Evolutionary conservation across 2,888 invertebrate genomes (phyloP).

Genomic region (Eupsilia transversa): DNA sequence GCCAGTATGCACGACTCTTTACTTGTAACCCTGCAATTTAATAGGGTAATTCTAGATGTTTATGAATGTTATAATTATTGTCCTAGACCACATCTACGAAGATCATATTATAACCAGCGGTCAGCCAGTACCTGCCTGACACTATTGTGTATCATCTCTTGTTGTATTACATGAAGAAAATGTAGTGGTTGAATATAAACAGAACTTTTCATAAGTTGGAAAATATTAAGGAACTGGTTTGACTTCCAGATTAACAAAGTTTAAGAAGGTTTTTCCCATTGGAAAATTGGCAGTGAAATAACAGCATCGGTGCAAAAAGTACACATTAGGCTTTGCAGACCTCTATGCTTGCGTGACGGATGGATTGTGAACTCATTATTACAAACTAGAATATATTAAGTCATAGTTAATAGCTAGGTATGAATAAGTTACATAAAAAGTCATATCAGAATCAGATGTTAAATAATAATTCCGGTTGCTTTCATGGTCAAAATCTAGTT

Average conservation of each 20-base stretch:
- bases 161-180: background rate
- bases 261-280: background rate
- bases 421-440: background rate
- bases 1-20: too few species aligned
- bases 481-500: slow-evolving; percentile 15
- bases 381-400: slow-evolving; percentile 11
- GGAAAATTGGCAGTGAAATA: background rate
- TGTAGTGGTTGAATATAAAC: background rate
- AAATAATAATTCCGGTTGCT: slow-evolving; percentile 21
- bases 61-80: background rate
- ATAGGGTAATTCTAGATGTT: slow-evolving; percentile 3
- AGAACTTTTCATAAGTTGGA: background rate
- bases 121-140: background rate
- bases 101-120: background rate
- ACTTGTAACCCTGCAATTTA: background rate
- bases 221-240: background rate
- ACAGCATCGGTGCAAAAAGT: background rate
- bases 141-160: background rate
- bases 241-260: background rate
- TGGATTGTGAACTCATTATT: slow-evolving; percentile 15
- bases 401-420: too few species aligned
- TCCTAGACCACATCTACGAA: slow-evolving; percentile 13
- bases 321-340: background rate
- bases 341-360: background rate
- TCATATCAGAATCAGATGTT: background rate